A percentile compares a stretch with the other conserved stretches of the same genome.
Evolutionary conservation across 1,140 invertebrate species (phyloP).

Genomic region (Drosophila leontia): DNA sequence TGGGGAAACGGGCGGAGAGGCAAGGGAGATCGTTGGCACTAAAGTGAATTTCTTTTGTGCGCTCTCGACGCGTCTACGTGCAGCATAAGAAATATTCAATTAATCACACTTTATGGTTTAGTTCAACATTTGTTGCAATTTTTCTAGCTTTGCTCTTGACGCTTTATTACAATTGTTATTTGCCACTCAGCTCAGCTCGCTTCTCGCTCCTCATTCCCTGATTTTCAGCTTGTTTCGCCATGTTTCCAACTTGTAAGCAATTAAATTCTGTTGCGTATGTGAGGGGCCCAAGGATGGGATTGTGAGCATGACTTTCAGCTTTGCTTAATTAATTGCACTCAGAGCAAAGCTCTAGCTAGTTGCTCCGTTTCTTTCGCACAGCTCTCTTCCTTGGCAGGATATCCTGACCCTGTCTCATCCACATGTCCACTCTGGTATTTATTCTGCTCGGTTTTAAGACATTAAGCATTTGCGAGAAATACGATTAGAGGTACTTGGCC

Average conservation of each 20-base stretch:
- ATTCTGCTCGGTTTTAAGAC: slow-evolving; percentile 50
- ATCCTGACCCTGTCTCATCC: slow-evolving; percentile 10
- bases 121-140: slow-evolving; percentile 83
- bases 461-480: slow-evolving; percentile 56
- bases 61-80: slow-evolving; percentile 59
- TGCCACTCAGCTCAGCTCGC: slow-evolving; percentile 10
- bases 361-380: slow-evolving; percentile 2
- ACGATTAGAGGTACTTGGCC: slow-evolving; percentile 35
- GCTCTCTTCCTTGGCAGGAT: slow-evolving; percentile 1
- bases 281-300: slow-evolving; percentile 14
- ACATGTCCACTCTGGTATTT: slow-evolving; percentile 30
- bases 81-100: slow-evolving; percentile 83
- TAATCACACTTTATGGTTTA: slow-evolving; percentile 83
- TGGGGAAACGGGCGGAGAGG: background rate
- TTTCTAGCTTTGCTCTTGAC: slow-evolving; percentile 79
- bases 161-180: slow-evolving; percentile 81
- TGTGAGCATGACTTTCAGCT: slow-evolving; percentile 78
- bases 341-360: slow-evolving; percentile 59
- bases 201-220: slow-evolving; percentile 5
- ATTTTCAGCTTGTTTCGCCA: slow-evolving; percentile 55
- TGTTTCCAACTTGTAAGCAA: slow-evolving; percentile 82
- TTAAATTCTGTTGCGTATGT: slow-evolving; percentile 67
- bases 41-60: slow-evolving; percentile 59
- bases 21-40: slow-evolving; percentile 13
- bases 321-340: slow-evolving; percentile 83